Conservation (phyloP, 2,797 vertebrate genomes). For the Dermochelys coriacea region DNA sequence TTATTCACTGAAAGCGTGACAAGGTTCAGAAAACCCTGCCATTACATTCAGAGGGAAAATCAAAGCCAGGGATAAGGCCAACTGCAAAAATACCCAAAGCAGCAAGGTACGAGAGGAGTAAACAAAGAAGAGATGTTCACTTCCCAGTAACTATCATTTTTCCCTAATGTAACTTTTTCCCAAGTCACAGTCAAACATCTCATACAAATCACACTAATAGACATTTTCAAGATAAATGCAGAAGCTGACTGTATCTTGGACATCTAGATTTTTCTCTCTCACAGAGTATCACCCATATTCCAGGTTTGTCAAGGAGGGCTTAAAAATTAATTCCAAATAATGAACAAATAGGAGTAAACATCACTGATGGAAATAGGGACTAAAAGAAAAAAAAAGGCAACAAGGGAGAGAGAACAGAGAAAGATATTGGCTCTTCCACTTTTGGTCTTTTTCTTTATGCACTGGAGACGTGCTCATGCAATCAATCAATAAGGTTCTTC, state of each 20-base stretch:
- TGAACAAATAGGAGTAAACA: not conserved
- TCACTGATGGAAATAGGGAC: not conserved
- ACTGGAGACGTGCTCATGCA: not conserved
- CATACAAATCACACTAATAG: not conserved
- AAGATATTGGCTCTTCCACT: not conserved
- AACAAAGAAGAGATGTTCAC: accelerated
- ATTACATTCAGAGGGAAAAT: not conserved
- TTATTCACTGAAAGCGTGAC: not conserved
- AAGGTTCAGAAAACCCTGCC: not conserved
- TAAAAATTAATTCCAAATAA: not conserved
- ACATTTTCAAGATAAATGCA: not conserved
- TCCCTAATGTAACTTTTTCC: not conserved
- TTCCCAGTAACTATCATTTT: not conserved
- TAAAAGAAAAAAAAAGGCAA: not conserved
- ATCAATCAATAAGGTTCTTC: not conserved
- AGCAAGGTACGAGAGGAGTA: not conserved
- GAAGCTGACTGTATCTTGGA: not conserved
- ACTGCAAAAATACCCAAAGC: not conserved
- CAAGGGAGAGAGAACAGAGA: not conserved
- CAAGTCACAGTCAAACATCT: not conserved
- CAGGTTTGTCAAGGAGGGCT: not conserved
- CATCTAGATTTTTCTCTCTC: not conserved
- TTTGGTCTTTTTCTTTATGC: not conserved
- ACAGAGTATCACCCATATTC: not conserved
- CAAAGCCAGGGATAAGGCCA: not conserved